Base-by-base conservation (phyloP, 2,797 vertebrate genomes). In the Champsocephalus esox region DNA sequence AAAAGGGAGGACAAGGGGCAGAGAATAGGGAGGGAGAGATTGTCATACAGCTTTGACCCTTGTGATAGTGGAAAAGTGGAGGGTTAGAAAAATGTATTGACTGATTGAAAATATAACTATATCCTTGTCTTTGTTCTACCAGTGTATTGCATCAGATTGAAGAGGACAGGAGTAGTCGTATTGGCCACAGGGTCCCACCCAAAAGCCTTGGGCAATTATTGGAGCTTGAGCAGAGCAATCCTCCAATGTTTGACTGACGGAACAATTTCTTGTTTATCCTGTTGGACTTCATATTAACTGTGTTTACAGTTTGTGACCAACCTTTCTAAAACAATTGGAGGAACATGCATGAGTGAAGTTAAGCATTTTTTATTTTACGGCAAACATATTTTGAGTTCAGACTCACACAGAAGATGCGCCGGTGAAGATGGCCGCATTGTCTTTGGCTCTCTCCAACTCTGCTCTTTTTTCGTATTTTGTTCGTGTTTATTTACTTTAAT, bases 221-320 rank as follows among this genome's bases (percentile, higher is more conserved):
- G 12, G 32, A 66, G 49, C 49, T 54, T 12, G 41, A 73, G 45
- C 48, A 68, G 69, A 77, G 81, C 67, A 86, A 71, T 79, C 72
- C 44, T 75, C 16, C 16, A 14, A 17, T 62, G 70, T 88, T 80
- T 82, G 81, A 77, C 72, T 79, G 67, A 60, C 74, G 19, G 8
- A 84, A 73, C 60, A 41, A 66, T 85, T 89, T 88, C 84, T 89
- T 88, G 88, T 92, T 92, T 88, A 86, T 81, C 88, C 79, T 66
- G 71, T 88, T 91, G 77, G 73, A 82, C 87, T 89, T 87, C 59
- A 86, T 90, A 78, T 89, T 86, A 86, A 92, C 83, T 86, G 46
- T 85, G 55, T 75, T 82, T 67, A 70, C 65, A 67, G 45, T 62
- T 38, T 38, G 67, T 66, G 64, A 71, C 51, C 49, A 58, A 57